Evolutionary conservation across 2,888 invertebrate genomes (phyloP).

Genomic region (Sarcophaga carnaria): DNA sequence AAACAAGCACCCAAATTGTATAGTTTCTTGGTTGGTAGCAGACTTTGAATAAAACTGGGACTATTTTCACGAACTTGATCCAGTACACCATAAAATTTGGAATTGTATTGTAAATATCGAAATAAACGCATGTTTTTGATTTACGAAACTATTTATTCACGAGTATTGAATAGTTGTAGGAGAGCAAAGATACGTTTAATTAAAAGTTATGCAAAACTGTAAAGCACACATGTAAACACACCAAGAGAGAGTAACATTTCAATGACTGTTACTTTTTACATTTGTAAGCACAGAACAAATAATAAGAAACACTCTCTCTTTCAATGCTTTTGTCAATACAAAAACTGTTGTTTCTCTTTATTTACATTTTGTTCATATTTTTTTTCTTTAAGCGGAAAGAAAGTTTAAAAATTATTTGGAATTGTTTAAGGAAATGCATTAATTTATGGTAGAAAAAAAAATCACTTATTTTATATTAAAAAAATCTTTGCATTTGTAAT

Average conservation of each 20-base stretch:
- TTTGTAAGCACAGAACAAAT: background rate
- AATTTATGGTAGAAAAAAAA: constrained; percentile 52
- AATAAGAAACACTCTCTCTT: background rate
- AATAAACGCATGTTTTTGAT: constrained; percentile 57
- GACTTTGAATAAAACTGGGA: constrained; percentile 40
- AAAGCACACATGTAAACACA: constrained; percentile 39
- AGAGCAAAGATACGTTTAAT: background rate
- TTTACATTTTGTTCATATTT: constrained; percentile 35
- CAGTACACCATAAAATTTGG: constrained; percentile 48
- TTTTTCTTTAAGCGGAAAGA: constrained; percentile 20
- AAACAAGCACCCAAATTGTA: constrained; percentile 74
- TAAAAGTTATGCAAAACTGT: constrained; percentile 42
- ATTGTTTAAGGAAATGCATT: constrained; percentile 50
- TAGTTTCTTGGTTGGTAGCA: constrained; percentile 69
- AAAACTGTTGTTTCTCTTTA: constrained; percentile 32
- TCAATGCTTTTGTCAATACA: background rate
- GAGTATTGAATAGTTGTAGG: background rate
- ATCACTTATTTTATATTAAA: constrained; percentile 19
- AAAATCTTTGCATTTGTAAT: background rate
- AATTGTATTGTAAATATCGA: constrained; percentile 45
- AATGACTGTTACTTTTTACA: constrained; percentile 23
- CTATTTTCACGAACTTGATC: constrained; percentile 56
- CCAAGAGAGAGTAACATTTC: constrained; percentile 32
- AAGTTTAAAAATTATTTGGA: constrained; percentile 24
- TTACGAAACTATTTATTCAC: background rate